These are phyloP conservation scores for Arge pagana DNA, from an alignment of 2,888 invertebrate species.

Conservation along the genomic window DNA sequence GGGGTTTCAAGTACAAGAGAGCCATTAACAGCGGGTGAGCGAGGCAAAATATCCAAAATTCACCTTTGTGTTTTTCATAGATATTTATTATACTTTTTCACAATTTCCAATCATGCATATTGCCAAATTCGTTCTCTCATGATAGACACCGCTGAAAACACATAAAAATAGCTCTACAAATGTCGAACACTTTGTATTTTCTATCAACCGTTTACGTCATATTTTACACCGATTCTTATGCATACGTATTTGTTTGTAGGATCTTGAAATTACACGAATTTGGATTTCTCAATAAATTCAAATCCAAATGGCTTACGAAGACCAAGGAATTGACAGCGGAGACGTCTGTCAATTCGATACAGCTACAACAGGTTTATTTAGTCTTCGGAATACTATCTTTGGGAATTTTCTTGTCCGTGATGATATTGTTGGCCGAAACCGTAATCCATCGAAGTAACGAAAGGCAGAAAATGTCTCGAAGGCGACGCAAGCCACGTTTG, in stretches of 20 bases:
- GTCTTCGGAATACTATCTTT: neutral
- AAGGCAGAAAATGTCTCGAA: too few species aligned
- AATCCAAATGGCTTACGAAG: neutral
- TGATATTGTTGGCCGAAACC: neutral
- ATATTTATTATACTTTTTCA: neutral
- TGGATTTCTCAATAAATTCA: slow-evolving; percentile 27
- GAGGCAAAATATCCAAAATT: slow-evolving; percentile 12
- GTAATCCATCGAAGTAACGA: too few species aligned
- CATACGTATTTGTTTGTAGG: slow-evolving; percentile 19
- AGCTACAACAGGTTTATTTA: neutral
- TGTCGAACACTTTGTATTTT: neutral
- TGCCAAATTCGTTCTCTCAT: neutral
- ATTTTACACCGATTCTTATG: neutral
- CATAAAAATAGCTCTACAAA: slow-evolving; percentile 11
- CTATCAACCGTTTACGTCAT: slow-evolving; percentile 19
- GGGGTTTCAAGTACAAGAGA: slow-evolving; percentile 33
- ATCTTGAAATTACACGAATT: slow-evolving; percentile 32
- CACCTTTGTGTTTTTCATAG: slow-evolving; percentile 20
- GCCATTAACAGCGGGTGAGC: slow-evolving; percentile 37
- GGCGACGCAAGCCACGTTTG: too few species aligned
- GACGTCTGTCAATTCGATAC: neutral
- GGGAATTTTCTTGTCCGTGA: neutral
- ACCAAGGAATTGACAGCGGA: neutral
- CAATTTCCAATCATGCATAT: too few species aligned
- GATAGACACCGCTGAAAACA: neutral